Evolutionary conservation across 1,140 invertebrate genomes (phyloP).

Genomic region (Choristoneura fumiferana): DNA sequence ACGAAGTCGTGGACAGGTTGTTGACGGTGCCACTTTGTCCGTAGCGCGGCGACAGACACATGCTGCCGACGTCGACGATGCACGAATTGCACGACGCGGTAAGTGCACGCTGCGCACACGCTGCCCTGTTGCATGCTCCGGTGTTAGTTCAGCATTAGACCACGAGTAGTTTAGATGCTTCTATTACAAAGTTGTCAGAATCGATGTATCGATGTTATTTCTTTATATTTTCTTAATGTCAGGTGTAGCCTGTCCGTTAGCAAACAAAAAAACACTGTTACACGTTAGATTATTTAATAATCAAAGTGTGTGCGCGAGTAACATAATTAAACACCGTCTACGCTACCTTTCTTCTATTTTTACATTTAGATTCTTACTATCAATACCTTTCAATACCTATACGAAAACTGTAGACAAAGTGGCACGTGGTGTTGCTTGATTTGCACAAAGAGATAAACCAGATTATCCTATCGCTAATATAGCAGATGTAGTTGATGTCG

Average conservation of each 20-base stretch:
- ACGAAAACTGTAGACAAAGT: too few relatives aligned
- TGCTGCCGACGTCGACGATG: constrained; percentile 76
- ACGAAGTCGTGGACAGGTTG: constrained; percentile 9
- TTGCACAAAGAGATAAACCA: too few relatives aligned
- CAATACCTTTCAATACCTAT: too few relatives aligned
- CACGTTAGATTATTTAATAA: too few relatives aligned
- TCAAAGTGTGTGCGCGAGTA: too few relatives aligned
- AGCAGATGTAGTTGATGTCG: not conserved
- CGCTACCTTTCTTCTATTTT: too few relatives aligned
- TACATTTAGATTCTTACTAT: too few relatives aligned
- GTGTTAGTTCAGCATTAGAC: constrained; percentile 25
- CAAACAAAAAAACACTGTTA: too few relatives aligned
- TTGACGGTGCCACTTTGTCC: constrained; percentile 48
- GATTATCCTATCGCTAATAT: too few relatives aligned
- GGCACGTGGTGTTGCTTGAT: too few relatives aligned
- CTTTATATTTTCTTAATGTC: not conserved
- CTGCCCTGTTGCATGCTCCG: constrained; percentile 31
- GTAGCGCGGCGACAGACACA: constrained; percentile 70
- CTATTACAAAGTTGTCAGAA: constrained; percentile 2
- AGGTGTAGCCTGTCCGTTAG: not conserved
- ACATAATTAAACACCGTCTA: too few relatives aligned
- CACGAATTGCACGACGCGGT: constrained; percentile 77
- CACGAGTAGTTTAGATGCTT: constrained; percentile 32
- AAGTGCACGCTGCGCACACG: constrained; percentile 47
- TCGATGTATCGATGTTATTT: constrained; percentile 12